A percentile compares a stretch with the other conserved stretches of the same genome.
Evolutionary conservation across 2,888 invertebrate genomes (phyloP).

Genomic region (Odontothrips loti): DNA sequence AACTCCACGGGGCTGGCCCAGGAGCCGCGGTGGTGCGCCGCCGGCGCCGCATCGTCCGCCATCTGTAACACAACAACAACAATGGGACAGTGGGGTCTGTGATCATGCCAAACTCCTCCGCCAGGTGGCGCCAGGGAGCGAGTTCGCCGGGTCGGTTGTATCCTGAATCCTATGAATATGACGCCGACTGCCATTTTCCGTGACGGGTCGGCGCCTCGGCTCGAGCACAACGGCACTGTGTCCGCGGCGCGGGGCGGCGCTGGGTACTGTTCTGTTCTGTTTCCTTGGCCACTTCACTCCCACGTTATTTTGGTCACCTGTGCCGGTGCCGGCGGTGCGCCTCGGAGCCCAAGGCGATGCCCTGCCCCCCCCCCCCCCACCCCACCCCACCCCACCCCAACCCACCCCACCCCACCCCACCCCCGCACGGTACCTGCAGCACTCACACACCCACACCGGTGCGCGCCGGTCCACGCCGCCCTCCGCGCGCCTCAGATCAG

Average conservation of each 20-base stretch:
- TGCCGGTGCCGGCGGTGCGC: background rate
- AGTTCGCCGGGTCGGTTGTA: no score
- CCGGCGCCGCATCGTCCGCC: background rate
- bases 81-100: no score
- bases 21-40: slow-evolving; percentile 1
- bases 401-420: no score
- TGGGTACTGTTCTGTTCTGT: no score
- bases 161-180: no score
- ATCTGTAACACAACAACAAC: background rate
- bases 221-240: no score
- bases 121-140: no score
- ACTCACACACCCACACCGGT: background rate
- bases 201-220: no score
- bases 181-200: no score
- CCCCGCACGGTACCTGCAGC: no score
- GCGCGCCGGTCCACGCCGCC: background rate
- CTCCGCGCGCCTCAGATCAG: background rate
- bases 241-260: no score
- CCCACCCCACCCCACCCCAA: no score
- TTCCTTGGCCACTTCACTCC: background rate
- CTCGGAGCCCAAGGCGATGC: background rate
- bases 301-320: background rate
- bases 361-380: background rate
- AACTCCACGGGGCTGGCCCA: slow-evolving; percentile 62
- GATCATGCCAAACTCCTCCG: background rate